Percentiles rank a stretch among this genome's conserved stretches.
Evolutionary conservation across 37 sponge, comb jelly and placozoan genomes (phyloP).

Genomic region (Amphimedon queenslandica): DNA sequence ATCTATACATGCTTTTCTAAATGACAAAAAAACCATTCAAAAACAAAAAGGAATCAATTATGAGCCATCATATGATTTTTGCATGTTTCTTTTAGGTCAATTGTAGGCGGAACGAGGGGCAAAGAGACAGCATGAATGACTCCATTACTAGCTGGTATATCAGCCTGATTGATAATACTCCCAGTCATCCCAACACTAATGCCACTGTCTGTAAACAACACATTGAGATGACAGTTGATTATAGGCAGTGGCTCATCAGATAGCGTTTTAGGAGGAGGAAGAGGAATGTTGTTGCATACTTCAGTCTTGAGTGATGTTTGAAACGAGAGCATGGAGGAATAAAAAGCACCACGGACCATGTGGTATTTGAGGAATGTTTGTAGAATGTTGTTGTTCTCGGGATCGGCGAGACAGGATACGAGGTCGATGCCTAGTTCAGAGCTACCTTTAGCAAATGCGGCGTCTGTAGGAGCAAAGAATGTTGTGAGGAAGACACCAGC

Average conservation of each 20-base stretch:
- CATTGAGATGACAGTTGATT: too few relatives aligned
- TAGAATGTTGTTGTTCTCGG: slow-evolving; percentile 16
- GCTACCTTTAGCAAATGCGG: slow-evolving; percentile 6
- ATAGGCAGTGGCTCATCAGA: too few relatives aligned
- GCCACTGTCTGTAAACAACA: too few relatives aligned
- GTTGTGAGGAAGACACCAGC: too few relatives aligned
- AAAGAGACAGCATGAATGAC: slow-evolving; percentile 36
- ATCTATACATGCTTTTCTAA: too few relatives aligned
- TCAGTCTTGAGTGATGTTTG: too few relatives aligned
- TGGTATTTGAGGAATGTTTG: slow-evolving; percentile 29
- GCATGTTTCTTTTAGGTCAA: slow-evolving; percentile 24
- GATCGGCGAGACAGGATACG: neutral
- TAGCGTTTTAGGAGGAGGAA: too few relatives aligned
- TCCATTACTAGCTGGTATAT: slow-evolving; percentile 51
- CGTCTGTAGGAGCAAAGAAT: slow-evolving; percentile 36
- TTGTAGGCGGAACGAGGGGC: slow-evolving; percentile 11
- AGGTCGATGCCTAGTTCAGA: neutral
- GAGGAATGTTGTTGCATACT: too few relatives aligned
- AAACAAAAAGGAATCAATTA: too few relatives aligned
- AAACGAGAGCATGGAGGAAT: too few relatives aligned
- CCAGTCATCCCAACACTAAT: neutral
- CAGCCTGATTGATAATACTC: neutral
- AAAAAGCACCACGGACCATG: slow-evolving; percentile 22
- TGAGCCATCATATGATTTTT: too few relatives aligned
- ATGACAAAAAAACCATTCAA: too few relatives aligned